Base-by-base conservation (phyloP, 2,797 vertebrate genomes). In the Trematomus bernacchii region DNA sequence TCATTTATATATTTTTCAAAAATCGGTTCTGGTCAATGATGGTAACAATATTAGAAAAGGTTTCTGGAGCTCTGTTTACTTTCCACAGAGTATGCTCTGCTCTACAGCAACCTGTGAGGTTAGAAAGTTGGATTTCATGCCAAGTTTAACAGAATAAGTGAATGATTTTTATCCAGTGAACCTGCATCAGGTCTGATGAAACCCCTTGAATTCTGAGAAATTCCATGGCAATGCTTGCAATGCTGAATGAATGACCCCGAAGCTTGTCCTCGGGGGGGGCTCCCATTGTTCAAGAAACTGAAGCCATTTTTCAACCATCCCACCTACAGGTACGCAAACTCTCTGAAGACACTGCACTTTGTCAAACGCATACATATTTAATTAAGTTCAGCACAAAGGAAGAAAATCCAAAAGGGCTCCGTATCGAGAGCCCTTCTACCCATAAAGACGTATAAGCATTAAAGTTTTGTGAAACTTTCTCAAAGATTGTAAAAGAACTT, bases 341-440 rank as follows among this genome's bases (percentile, higher is more conserved):
- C 66, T 54, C 70, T 3, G 55, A 80, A 72, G 82, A 82, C 65
- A 3, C 61, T 43, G 2, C 50, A 8, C 80, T 73, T 53, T 74
- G 57, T 72, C 77, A 72, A 43, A 57, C 5, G 9, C 79, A 74
- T 85, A 61, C 54, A 84, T 86, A 84, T 81, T 80, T 78, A 71
- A 79, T 55, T 50, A 59, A 8, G 53, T 5, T n/a, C 18, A 79
- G 69, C 67, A 63, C 78, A 82, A 69, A 59, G 50, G 63, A 33
- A 76, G 72, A 76, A 79, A 65, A 76, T 69, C 66, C 62, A 44
- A 62, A 70, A 27, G 3, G 3, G 59, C 73, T 87, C 51, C 3
- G 6, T 37, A 66, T 70, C 79, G 66, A 27, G 50, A 80, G n/a
- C 42, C 42, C 44, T 46, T 69, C 27, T n/a, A 44, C 74, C 53